Evolutionary conservation across 1,140 invertebrate genomes (phyloP), one percentile per base, ranked within the genome.

Genomic region (Bombus pascuorum): DNA sequence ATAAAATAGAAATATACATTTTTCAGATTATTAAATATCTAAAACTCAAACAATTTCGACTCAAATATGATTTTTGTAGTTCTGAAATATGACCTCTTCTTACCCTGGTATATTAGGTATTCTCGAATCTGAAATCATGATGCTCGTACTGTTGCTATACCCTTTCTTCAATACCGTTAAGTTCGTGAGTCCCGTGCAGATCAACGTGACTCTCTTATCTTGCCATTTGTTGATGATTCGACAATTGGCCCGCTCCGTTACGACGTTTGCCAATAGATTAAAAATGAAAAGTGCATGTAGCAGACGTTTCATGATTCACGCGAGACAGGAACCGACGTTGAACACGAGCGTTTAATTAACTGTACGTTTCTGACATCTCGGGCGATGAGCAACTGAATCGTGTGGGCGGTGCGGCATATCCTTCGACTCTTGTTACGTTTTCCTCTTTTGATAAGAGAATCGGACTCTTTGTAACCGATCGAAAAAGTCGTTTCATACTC

Each of bases 71-170:
- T 10, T n/a, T 62, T n/a, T 28, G 57, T 12, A 59, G 57, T 59
- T 59, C 28, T 4, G 10, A 28, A 25, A 10, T 25, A n/a, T 28
- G 28, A 62, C n/a, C 74, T 57, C 1, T 22, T 39, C 85, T 89
- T 89, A 92, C 91, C 87, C 83, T 2, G 39, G n/a, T 47, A 92
- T 39, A 53, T 85, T 44, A 10, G 76, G 3, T 75, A 92, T 84
- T 22, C 80, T 70, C 25, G 91, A 92, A 32, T 90, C 84, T 13
- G 80, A 74, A 72, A 92, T 89, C n/a, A 37, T 42, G 34, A 92
- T 90, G 18, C 2, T 28, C 5, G 81, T 89, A 4, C 77, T 85
- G 42, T 92, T 92, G 6, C 13, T 57, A 10, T 12, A 25, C 15
- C 74, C 80, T 42, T 59, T 12, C 0, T 87, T 57, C 77, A 92